These are phyloP conservation scores for Colletes gigas DNA, from an alignment of 1,140 invertebrate genomes.

Conservation along the genomic window DNA sequence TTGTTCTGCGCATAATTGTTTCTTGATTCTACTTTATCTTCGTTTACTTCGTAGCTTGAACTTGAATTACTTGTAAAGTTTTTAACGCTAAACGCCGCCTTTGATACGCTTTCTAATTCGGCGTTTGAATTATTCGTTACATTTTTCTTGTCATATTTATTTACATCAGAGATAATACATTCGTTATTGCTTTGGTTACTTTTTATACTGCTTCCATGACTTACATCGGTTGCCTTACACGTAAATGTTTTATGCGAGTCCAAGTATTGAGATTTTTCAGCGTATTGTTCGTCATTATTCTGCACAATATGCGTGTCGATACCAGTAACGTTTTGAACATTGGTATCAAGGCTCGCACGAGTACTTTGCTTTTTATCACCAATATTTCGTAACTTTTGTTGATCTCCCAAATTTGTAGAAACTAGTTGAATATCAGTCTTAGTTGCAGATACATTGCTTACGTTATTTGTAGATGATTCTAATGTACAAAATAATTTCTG, in stretches of 20 bases:
- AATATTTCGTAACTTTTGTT: constrained; percentile 31
- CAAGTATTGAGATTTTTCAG: constrained; percentile 39
- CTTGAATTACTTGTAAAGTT: constrained; percentile 21
- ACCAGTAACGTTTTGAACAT: constrained; percentile 61
- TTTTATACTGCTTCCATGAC: constrained; percentile 44
- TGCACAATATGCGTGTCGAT: constrained; percentile 58
- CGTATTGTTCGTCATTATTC: constrained; percentile 45
- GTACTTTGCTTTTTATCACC: constrained; percentile 15
- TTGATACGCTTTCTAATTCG: constrained; percentile 19
- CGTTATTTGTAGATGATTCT: constrained; percentile 26
- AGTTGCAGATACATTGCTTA: constrained; percentile 54
- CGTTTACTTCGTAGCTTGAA: constrained; percentile 35
- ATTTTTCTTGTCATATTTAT: constrained; percentile 34
- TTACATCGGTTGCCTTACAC: constrained; percentile 31
- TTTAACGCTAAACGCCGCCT: neutral
- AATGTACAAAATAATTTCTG: constrained; percentile 61
- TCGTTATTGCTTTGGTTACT: constrained; percentile 63
- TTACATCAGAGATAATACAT: constrained; percentile 41
- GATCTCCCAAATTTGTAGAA: constrained; percentile 43
- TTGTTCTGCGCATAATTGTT: constrained; percentile 58
- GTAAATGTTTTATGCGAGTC: constrained; percentile 41
- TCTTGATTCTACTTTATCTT: constrained; percentile 38
- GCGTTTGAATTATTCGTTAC: constrained; percentile 4
- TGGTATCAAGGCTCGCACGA: constrained; percentile 30
- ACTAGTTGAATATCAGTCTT: constrained; percentile 65